phyloP scores from a whole-genome alignment of 2,888 invertebrate species.

The Heteromurus nitidus region DNA sequence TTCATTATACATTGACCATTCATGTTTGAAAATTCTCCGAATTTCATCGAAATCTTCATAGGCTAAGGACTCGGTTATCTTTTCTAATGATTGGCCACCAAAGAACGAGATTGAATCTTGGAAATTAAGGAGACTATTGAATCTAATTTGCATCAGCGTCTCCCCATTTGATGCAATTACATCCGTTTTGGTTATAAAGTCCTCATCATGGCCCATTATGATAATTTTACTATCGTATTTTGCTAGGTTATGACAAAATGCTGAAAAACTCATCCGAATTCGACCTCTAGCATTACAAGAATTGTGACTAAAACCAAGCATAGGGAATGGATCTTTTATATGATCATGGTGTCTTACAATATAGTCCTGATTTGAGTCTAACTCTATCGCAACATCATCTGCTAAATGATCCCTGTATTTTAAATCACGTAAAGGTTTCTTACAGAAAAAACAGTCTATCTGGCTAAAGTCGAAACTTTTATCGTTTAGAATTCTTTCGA shows the following conservation, averaged over 20 bases:
- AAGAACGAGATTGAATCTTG: constrained; percentile 57
- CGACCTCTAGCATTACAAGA: constrained; percentile 34
- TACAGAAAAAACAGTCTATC: constrained; percentile 43
- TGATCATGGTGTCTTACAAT: constrained; percentile 56
- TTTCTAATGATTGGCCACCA: constrained; percentile 16
- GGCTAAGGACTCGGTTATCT: constrained; percentile 26
- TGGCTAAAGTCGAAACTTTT: not conserved
- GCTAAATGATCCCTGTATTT: not conserved
- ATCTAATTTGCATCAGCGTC: constrained; percentile 19
- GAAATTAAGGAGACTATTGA: constrained; percentile 45
- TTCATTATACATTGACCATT: not conserved
- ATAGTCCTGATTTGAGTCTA: not conserved
- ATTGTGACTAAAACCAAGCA: constrained; percentile 39
- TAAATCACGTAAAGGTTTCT: not conserved
- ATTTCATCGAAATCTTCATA: not conserved
- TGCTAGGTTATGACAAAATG: constrained; percentile 47
- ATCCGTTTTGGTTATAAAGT: not conserved
- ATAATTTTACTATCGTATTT: constrained; percentile 54
- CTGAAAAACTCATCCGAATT: not conserved
- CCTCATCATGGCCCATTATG: constrained; percentile 5
- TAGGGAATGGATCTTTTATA: constrained; percentile 17
- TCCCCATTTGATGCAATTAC: constrained; percentile 2
- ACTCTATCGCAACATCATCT: not conserved
- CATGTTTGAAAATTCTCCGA: not conserved
- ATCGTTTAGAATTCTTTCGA: not conserved